Base-by-base conservation (phyloP, 1,140 invertebrate genomes). In the Matsumurasca onukii region DNA sequence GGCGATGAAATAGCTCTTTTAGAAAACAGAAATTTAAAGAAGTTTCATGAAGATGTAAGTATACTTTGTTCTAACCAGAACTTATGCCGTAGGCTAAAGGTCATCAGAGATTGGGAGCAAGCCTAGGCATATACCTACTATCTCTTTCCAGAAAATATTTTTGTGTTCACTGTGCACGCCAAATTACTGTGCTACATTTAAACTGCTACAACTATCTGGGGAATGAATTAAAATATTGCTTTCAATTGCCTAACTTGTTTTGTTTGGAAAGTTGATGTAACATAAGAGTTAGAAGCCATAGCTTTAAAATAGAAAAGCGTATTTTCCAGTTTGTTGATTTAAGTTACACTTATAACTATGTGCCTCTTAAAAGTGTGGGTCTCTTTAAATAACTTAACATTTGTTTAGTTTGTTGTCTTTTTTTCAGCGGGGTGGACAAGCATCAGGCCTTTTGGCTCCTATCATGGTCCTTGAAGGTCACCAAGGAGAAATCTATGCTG, bases 391-490 rank as follows among this genome's bases (percentile, higher is more conserved):
- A 20, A 27, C 20, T 5, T 22, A 57, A 9, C 5, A 27, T 9
- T 27, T 5, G 25, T 25, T 25, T 29, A 31, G n/a, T 61, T 31
- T 22, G 13, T 24, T 30, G 2, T 65, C 20, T 49, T 24, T 52
- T n/a, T 67, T 61, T n/a, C 29, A 68, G 66, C 39, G 52, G 45
- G 52, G 31, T 25, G 66, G 57, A 20, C 31, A 61, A 61, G 97
- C 95, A 13, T 98, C 97, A 0, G 91, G 88, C 73, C 82, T 99
- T 0, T 83, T 91, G 76, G 90, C 95, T 15, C 97, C 98, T 1
- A 99, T 98, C 68, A 98, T 99, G 96, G 83, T 97, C 17, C 80
- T 99, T 27, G 92, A 97, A 78, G 98, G 98, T 0, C 98, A 99
- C 80, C 91, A 96, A 78, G 97, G 95, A 31, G 98, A 99, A 78